Evolutionary conservation across 2,113 vertebrate species (phyloP).

Genomic region (Microtus montanus): DNA sequence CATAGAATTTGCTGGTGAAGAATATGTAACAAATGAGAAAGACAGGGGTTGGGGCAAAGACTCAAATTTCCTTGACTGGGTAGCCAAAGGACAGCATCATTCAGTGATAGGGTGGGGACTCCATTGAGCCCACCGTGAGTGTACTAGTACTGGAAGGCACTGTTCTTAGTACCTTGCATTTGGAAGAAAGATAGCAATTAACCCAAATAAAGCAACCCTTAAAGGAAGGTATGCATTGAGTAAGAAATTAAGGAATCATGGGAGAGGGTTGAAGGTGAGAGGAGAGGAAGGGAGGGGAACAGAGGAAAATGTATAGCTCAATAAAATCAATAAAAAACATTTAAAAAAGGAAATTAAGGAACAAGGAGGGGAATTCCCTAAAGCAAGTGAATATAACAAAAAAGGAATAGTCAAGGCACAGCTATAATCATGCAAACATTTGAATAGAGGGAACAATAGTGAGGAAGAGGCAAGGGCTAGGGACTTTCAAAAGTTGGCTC

Average conservation of each 20-base stretch:
- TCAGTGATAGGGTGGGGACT: neutral
- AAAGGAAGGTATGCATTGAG: neutral
- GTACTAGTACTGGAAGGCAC: neutral
- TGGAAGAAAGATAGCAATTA: neutral
- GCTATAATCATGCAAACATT: neutral
- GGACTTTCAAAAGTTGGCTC: slow-evolving; percentile 15
- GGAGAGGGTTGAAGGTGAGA: no score
- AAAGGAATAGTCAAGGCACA: neutral
- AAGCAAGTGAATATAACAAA: slow-evolving; percentile 5
- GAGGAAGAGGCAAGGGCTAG: neutral
- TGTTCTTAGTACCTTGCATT: neutral
- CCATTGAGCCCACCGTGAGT: accelerated
- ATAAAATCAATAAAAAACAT: no score
- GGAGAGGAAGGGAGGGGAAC: no score
- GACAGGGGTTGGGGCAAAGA: neutral
- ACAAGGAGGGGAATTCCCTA: slow-evolving; percentile 16
- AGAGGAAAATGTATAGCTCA: no score
- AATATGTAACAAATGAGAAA: neutral
- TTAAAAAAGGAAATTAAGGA: neutral
- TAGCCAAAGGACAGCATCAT: neutral
- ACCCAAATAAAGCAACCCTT: neutral
- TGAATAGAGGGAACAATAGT: neutral
- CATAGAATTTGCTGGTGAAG: neutral
- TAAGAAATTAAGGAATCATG: neutral
- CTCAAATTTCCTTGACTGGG: neutral